A percentile compares a stretch with the other conserved stretches of the same genome.
phyloP scores from a whole-genome alignment of 2,113 vertebrate species.

The Thermophis baileyi region DNA sequence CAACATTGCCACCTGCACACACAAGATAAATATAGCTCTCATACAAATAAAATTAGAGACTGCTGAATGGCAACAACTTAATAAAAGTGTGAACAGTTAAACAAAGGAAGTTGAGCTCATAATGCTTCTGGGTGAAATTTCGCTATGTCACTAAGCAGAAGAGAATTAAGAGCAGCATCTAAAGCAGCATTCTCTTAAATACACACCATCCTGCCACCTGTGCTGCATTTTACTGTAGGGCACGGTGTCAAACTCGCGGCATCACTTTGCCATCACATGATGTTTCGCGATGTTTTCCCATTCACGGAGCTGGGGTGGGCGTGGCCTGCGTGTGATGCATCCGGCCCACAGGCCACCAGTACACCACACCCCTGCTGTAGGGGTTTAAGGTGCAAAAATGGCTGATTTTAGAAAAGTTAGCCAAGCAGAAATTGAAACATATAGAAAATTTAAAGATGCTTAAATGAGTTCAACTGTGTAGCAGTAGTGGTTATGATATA shows the following conservation, averaged over 20 bases:
- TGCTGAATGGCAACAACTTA: constrained; percentile 60
- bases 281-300: too few species aligned
- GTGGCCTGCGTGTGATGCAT: too few species aligned
- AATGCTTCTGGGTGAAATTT: constrained; percentile 57
- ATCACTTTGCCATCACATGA: too few species aligned
- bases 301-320: too few species aligned
- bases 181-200: constrained; percentile 2
- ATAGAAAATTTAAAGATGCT: background rate
- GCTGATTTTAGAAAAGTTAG: background rate
- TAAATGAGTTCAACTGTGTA: constrained; percentile 1
- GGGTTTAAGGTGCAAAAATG: background rate
- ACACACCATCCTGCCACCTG: background rate
- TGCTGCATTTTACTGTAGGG: background rate
- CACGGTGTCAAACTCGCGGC: too few species aligned
- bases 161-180: constrained; percentile 45
- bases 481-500: background rate
- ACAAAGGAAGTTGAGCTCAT: constrained; percentile 62
- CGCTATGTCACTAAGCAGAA: constrained; percentile 50
- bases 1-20: background rate
- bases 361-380: background rate
- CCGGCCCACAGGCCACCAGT: too few species aligned
- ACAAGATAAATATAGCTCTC: constrained; percentile 54
- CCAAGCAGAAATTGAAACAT: background rate
- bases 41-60: constrained; percentile 64
- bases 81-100: constrained; percentile 69